A percentile compares a stretch with the other conserved stretches of the same genome.
Evolutionary conservation across 2,113 vertebrate genomes (phyloP).

Genomic region (Mohoua ochrocephala): DNA sequence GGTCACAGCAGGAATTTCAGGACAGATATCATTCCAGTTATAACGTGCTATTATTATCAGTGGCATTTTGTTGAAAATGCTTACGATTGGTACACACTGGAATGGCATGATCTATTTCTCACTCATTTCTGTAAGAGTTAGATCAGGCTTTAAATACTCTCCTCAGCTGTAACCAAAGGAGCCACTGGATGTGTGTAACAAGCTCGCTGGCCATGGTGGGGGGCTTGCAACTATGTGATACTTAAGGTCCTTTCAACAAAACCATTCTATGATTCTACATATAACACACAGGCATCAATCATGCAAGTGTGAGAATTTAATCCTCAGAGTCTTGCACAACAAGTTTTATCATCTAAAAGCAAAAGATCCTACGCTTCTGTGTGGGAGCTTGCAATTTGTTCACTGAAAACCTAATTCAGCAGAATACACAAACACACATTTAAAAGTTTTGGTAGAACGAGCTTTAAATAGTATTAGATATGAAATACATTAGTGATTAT

Average conservation of each 20-base stretch:
- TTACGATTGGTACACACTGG: neutral
- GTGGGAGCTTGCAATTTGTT: neutral
- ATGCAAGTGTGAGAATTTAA: neutral
- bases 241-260: neutral
- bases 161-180: neutral
- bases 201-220: neutral
- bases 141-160: neutral
- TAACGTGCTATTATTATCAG: neutral
- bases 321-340: neutral
- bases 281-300: neutral
- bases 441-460: neutral
- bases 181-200: neutral
- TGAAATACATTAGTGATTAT: neutral
- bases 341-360: neutral
- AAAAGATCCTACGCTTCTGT: neutral
- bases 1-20: neutral
- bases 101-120: neutral
- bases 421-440: neutral
- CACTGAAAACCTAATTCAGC: neutral
- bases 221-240: neutral
- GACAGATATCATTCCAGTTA: neutral
- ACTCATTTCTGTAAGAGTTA: neutral
- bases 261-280: neutral
- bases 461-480: neutral
- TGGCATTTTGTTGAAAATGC: neutral